Evolutionary conservation across 1,140 invertebrate genomes (phyloP).

Genomic region (Bombus fervidus): DNA sequence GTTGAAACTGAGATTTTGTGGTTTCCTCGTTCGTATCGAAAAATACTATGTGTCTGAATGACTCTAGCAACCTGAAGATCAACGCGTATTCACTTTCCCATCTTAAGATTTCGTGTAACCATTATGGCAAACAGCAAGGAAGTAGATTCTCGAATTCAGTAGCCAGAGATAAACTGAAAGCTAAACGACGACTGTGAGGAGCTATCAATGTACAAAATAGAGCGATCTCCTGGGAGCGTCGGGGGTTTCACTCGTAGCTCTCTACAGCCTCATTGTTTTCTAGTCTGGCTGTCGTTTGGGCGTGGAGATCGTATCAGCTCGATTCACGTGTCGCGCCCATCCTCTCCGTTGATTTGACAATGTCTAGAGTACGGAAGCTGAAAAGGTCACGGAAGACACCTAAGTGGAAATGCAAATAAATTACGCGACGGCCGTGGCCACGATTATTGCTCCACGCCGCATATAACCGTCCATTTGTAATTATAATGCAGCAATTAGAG

Average conservation of each 20-base stretch:
- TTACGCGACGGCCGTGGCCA: constrained; percentile 66
- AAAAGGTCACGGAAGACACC: constrained; percentile 60
- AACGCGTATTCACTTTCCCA: not conserved
- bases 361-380: constrained; percentile 52
- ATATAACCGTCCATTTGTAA: constrained; percentile 78
- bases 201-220: constrained; percentile 39
- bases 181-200: not conserved
- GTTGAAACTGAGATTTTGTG: no score
- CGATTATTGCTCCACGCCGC: constrained; percentile 73
- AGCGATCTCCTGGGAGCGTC: constrained; percentile 49
- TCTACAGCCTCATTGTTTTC: constrained; percentile 24
- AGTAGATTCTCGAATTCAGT: not conserved
- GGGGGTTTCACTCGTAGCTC: not conserved
- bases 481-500: constrained; percentile 81
- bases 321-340: constrained; percentile 51
- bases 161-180: not conserved
- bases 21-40: no score
- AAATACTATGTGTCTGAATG: no score
- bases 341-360: constrained; percentile 58
- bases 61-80: no score
- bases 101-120: not conserved
- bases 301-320: constrained; percentile 58
- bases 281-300: constrained; percentile 38
- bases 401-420: constrained; percentile 74
- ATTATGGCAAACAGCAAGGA: not conserved